phyloP scores from a whole-genome alignment of 2,113 vertebrate genomes.

The Nanorana parkeri region DNA sequence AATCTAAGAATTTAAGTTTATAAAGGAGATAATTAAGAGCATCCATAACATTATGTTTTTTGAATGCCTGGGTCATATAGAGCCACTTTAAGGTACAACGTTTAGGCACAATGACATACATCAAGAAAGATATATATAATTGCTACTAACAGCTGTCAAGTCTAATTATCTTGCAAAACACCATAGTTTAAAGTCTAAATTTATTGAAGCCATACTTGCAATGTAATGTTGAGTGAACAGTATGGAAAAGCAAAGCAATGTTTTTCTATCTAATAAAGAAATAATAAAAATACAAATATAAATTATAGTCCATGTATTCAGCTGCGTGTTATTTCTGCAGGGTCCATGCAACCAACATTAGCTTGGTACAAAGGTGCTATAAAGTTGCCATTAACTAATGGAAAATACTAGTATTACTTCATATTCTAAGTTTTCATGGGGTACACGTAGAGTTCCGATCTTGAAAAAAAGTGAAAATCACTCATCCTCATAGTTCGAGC shows the following conservation, averaged over 20 bases:
- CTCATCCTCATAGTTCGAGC: too few species aligned
- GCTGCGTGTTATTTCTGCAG: neutral
- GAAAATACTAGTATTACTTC: neutral
- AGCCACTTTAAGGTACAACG: slow-evolving; percentile 13
- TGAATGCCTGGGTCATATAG: neutral
- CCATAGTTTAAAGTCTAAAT: slow-evolving; percentile 13
- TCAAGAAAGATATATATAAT: neutral
- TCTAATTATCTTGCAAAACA: slow-evolving; percentile 22
- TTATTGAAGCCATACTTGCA: slow-evolving; percentile 23
- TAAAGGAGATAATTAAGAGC: slow-evolving; percentile 46
- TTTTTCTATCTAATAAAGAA: slow-evolving; percentile 3
- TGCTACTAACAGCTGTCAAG: neutral
- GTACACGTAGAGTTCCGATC: too few species aligned
- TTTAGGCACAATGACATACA: slow-evolving; percentile 1
- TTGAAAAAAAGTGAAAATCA: too few species aligned
- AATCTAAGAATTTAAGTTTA: slow-evolving; percentile 22
- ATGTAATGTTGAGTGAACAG: slow-evolving; percentile 1
- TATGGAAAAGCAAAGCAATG: neutral
- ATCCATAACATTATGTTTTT: slow-evolving; percentile 35
- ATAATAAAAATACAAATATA: neutral
- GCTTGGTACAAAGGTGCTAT: slow-evolving; percentile 13
- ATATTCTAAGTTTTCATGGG: neutral
- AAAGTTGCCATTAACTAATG: neutral
- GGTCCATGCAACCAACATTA: neutral
- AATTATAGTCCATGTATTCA: neutral